Evolutionary conservation across 2,888 invertebrate species (phyloP).

Genomic region (Cheilosia vernalis): DNA sequence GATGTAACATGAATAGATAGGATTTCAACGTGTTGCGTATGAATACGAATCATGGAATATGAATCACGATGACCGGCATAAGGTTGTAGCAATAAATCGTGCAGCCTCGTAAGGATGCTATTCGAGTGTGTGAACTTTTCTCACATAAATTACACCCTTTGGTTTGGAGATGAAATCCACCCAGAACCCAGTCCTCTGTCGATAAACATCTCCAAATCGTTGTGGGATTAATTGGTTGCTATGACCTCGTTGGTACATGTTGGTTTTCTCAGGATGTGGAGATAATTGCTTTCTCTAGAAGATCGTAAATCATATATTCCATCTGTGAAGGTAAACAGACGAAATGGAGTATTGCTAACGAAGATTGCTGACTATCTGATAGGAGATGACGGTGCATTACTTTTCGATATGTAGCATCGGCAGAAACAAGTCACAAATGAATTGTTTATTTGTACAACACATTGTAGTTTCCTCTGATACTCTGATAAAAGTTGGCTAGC

Average conservation of each 20-base stretch:
- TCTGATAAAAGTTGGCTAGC: too few species aligned
- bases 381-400: too few species aligned
- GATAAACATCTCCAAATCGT: conserved; percentile 30
- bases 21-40: conserved; percentile 28
- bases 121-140: conserved; percentile 29
- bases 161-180: not conserved
- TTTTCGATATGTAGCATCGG: too few species aligned
- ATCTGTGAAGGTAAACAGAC: not conserved
- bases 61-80: conserved; percentile 2
- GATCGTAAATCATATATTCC: conserved; percentile 27
- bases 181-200: conserved; percentile 10
- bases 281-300: conserved; percentile 41
- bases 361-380: too few species aligned
- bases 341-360: too few species aligned
- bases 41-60: conserved; percentile 8
- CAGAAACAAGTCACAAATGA: too few species aligned
- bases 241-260: conserved; percentile 17
- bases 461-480: too few species aligned
- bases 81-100: conserved; percentile 40
- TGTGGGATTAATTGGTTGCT: conserved; percentile 33
- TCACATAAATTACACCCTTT: conserved; percentile 19
- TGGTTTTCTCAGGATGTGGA: not conserved
- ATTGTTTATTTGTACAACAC: too few species aligned
- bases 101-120: not conserved
- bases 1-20: conserved; percentile 28